Percentiles rank a stretch among this genome's conserved stretches.
Evolutionary conservation across 2,797 vertebrate genomes (phyloP).

Genomic region (Odontamblyopus lacepedii): DNA sequence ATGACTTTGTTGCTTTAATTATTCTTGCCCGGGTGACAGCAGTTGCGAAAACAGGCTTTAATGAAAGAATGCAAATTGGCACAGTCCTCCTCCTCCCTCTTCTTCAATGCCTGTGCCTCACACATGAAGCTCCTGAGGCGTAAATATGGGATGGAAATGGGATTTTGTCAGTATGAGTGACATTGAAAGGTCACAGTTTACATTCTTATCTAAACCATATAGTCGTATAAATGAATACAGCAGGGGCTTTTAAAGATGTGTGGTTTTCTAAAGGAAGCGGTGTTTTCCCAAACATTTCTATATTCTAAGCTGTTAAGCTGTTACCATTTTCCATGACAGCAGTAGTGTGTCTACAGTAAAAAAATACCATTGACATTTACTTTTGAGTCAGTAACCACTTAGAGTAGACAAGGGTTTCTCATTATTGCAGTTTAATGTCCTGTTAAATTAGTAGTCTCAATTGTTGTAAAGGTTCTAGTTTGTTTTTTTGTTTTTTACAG

Average conservation of each 20-base stretch:
- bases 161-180: constrained; percentile 6
- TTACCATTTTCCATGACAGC: not conserved
- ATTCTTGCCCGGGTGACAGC: constrained; percentile 12
- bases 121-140: constrained; percentile 22
- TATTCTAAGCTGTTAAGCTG: not conserved
- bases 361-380: too few species aligned
- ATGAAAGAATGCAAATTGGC: constrained; percentile 39
- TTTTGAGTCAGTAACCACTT: too few species aligned
- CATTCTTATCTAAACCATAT: not conserved
- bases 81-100: constrained; percentile 6
- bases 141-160: constrained; percentile 43
- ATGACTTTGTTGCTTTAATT: constrained; percentile 22
- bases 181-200: constrained; percentile 24
- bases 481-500: too few species aligned
- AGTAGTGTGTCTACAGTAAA: not conserved
- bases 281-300: not conserved
- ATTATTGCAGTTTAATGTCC: too few species aligned
- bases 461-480: too few species aligned
- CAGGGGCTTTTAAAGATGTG: not conserved
- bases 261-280: not conserved
- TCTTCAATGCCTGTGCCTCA: not conserved
- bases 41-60: constrained; percentile 26
- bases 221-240: not conserved
- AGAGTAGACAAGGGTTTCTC: too few species aligned
- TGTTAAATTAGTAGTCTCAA: too few species aligned